Evolutionary conservation across 2,113 vertebrate species (phyloP), one percentile per base, ranked within the genome.

Genomic region (Apodemus speciosus): DNA sequence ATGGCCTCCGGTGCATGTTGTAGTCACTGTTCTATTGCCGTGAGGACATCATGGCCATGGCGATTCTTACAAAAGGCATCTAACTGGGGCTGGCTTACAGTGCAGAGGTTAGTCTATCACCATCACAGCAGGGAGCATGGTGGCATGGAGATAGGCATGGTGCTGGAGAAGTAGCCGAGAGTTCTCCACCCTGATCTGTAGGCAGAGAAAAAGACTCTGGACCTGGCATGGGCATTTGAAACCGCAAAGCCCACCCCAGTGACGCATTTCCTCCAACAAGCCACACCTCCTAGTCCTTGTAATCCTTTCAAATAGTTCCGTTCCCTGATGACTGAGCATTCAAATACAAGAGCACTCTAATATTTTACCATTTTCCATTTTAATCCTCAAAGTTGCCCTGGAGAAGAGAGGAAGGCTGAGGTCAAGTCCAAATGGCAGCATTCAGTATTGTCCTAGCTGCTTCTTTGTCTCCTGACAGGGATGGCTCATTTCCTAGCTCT

Each of bases 381-480:
- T 90, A 93, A 88, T 64, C 68, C 73, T 81, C 77, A 35, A 90
- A 68, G 56, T 64, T 87, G n/a, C 15, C 73, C 72, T 15, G n/a
- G 35, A 68, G 40, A 38, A 81, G 25, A 71, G 46, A 25, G 40
- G 43, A 87, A 85, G 81, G 71, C 7, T 46, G 38, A 90, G 25
- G 38, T 66, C 72, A 71, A n/a, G 38, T 35, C 60, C 58, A 77
- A 76, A 21, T 60, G 15, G 71, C 62, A 77, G 30, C 7, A 11
- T 2, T 25, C 4, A 56, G 51, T 60, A 4, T 68, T 86, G 88
- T 60, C 84, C 73, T 13, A 40, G 46, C 15, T 23, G 38, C 43
- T 49, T 51, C 62, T 23, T 68, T 35, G 20, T 30, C 83, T 38
- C 40, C 46, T 64, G 49, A 80, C 1, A 80, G 40, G n/a, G 25